Percentiles rank a stretch among this genome's conserved stretches.
Evolutionary conservation across 2,113 vertebrate species (phyloP).

Genomic region (Podocnemis expansa): DNA sequence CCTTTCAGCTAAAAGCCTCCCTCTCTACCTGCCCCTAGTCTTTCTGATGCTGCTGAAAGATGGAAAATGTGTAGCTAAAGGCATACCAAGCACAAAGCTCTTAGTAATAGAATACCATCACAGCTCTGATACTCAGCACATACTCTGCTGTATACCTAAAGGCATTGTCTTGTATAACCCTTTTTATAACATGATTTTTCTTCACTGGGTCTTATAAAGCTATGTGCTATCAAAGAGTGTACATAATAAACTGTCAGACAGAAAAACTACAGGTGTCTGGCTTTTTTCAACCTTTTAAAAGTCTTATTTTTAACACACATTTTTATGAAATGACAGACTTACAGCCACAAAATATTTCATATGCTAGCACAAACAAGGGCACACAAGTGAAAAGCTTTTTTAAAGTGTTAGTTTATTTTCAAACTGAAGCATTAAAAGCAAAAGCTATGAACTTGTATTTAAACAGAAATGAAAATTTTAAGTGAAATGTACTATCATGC

Average conservation of each 20-base stretch:
- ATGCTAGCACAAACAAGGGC: background rate
- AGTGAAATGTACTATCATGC: conserved; percentile 66
- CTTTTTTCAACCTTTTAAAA: background rate
- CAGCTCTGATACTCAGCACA: background rate
- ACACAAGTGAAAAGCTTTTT: conserved; percentile 9
- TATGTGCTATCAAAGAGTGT: background rate
- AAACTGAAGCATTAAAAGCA: conserved; percentile 40
- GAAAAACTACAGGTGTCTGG: background rate
- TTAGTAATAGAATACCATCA: background rate
- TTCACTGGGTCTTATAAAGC: background rate
- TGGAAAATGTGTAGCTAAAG: background rate
- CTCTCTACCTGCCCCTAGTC: background rate
- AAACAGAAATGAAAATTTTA: conserved; percentile 44
- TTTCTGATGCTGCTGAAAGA: background rate
- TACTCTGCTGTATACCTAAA: background rate
- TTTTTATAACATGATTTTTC: background rate
- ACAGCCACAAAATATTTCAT: background rate
- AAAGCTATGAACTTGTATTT: conserved; percentile 20
- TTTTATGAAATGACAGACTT: background rate
- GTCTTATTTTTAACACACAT: background rate
- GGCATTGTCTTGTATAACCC: background rate
- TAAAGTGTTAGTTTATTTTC: conserved; percentile 15
- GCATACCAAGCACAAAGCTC: background rate
- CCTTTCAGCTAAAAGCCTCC: background rate
- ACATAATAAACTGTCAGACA: background rate